Percentiles rank a stretch among this genome's conserved stretches.
Evolutionary conservation across 2,113 vertebrate genomes (phyloP).

Genomic region (Neolamprologus longior): DNA sequence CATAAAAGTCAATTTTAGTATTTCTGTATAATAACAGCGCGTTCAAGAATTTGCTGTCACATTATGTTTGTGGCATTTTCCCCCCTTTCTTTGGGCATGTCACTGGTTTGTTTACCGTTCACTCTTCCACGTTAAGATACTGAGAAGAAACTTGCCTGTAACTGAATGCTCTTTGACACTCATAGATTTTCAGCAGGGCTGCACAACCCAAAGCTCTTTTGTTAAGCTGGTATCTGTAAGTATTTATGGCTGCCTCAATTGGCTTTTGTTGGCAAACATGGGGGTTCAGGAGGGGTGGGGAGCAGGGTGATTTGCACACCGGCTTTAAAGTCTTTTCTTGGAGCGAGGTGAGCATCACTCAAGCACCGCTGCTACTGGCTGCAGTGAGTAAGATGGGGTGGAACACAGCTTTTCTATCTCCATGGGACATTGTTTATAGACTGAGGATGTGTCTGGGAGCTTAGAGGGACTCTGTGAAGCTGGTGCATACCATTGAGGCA

Average conservation of each 20-base stretch:
- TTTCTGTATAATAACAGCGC: constrained; percentile 23
- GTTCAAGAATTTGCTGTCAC: constrained; percentile 12
- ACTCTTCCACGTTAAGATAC: constrained; percentile 23
- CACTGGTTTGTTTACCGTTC: constrained; percentile 16
- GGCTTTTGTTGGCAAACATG: constrained; percentile 66
- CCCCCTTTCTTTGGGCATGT: background rate
- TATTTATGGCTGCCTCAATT: constrained; percentile 62
- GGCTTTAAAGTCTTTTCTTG: constrained; percentile 62
- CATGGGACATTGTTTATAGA: constrained; percentile 36
- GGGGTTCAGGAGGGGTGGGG: background rate
- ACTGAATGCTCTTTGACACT: constrained; percentile 3
- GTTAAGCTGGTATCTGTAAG: constrained; percentile 61
- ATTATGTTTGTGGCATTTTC: background rate
- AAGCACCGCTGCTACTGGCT: constrained; percentile 28
- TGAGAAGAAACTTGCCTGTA: background rate
- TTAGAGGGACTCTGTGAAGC: background rate
- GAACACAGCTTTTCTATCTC: constrained; percentile 45
- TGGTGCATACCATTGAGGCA: background rate
- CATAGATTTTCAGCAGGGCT: constrained; percentile 27
- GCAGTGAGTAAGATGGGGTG: constrained; percentile 20
- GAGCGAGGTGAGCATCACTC: constrained; percentile 47
- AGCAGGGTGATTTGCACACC: constrained; percentile 59
- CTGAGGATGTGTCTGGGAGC: constrained; percentile 10
- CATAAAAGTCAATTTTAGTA: constrained; percentile 35
- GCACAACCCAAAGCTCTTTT: constrained; percentile 50